These are phyloP conservation scores for Spheniscus humboldti DNA, from an alignment of 2,797 vertebrate genomes.

Conservation along the genomic window DNA sequence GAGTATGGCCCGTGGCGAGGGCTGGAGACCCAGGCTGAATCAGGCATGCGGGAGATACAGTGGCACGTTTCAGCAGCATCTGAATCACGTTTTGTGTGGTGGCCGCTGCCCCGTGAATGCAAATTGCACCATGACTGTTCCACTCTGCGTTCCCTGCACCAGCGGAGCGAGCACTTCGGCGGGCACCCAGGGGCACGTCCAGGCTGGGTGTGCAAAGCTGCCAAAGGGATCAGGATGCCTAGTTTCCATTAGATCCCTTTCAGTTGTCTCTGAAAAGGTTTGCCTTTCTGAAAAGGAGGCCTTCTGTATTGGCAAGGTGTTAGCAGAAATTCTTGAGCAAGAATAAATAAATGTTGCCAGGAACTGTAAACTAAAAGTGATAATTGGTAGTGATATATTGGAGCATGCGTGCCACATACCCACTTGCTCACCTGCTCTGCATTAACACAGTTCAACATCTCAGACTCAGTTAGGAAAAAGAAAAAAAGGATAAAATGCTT, in stretches of 20 bases:
- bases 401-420: background rate
- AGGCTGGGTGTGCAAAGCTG: background rate
- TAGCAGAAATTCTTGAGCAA: background rate
- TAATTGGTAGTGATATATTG: background rate
- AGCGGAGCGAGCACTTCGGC: fast-evolving
- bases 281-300: background rate
- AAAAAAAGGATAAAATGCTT: background rate
- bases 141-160: too few relatives aligned
- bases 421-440: background rate
- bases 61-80: fast-evolving
- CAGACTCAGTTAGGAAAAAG: background rate
- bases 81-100: background rate
- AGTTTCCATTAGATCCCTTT: background rate
- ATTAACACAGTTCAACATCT: background rate
- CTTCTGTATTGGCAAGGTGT: background rate
- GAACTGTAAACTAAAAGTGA: conserved; percentile 27
- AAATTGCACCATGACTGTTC: fast-evolving
- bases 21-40: background rate
- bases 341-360: conserved; percentile 20
- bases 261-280: background rate
- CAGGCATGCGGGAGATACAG: fast-evolving
- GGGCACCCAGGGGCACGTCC: background rate
- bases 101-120: fast-evolving
- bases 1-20: fast-evolving
- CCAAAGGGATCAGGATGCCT: background rate